These are phyloP conservation scores for Proteles cristata DNA, from an alignment of 2,113 vertebrate genomes.

Conservation along the genomic window DNA sequence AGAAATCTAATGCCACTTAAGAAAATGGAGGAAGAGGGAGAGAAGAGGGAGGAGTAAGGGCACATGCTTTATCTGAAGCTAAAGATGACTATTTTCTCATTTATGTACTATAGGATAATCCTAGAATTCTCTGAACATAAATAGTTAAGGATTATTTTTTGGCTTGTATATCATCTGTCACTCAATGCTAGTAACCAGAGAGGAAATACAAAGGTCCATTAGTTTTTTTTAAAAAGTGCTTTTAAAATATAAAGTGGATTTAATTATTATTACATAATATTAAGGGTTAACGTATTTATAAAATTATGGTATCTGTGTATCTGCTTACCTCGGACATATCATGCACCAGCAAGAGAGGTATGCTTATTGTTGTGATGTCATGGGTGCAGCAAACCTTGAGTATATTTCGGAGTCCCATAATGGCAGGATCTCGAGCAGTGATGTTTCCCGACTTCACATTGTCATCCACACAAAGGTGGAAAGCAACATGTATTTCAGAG, in stretches of 20 bases:
- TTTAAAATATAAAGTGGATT: background rate
- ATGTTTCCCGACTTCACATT: conserved; percentile 95
- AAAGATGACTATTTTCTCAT: background rate
- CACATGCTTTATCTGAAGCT: background rate
- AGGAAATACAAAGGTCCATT: background rate
- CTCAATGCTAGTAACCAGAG: background rate
- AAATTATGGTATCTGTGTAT: fast-evolving
- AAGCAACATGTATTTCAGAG: conserved; percentile 96
- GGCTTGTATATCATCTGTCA: background rate
- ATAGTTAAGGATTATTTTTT: background rate
- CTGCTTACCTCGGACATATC: conserved; percentile 97
- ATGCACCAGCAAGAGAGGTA: conserved; percentile 96
- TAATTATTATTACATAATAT: background rate
- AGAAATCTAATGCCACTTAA: background rate
- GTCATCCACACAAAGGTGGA: conserved; percentile 98
- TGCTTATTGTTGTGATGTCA: conserved; percentile 95
- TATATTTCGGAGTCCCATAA: conserved; percentile 98
- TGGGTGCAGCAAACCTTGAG: conserved; percentile 99
- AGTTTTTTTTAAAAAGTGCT: background rate
- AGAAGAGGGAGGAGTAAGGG: background rate
- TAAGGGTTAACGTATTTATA: background rate
- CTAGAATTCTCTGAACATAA: background rate
- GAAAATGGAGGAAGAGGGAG: background rate
- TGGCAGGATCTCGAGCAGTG: conserved; percentile 96
- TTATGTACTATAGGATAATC: background rate